Percentiles rank a stretch among this genome's conserved stretches.
Evolutionary conservation across 2,797 vertebrate genomes (phyloP).

Genomic region (Leptodactylus fallax): DNA sequence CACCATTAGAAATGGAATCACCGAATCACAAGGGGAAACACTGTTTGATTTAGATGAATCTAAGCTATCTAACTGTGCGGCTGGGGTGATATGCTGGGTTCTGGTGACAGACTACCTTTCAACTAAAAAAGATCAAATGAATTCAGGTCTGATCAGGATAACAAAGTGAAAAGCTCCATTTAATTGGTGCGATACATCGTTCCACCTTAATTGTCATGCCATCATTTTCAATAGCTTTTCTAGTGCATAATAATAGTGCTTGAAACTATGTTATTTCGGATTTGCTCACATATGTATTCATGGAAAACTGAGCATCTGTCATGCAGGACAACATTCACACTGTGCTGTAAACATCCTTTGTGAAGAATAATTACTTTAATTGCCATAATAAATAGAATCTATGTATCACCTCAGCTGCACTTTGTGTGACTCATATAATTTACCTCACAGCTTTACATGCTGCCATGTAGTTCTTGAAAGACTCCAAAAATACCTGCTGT

Average conservation of each 20-base stretch:
- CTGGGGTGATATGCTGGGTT: too few species aligned
- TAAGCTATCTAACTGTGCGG: too few species aligned
- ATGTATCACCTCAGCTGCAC: slow-evolving; percentile 32
- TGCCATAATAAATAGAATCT: slow-evolving; percentile 42
- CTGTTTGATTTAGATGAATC: too few species aligned
- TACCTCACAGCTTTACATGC: slow-evolving; percentile 34
- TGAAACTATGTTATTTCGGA: neutral
- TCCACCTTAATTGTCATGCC: neutral
- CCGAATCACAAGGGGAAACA: too few species aligned
- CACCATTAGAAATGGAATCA: too few species aligned
- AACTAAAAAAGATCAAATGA: too few species aligned
- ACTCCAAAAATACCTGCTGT: slow-evolving; percentile 12
- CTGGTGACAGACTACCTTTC: too few species aligned
- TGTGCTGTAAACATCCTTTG: slow-evolving; percentile 31
- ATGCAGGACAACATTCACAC: slow-evolving; percentile 7
- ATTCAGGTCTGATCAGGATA: too few species aligned
- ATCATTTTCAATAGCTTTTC: slow-evolving; percentile 5
- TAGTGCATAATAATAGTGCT: neutral
- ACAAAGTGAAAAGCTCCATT: neutral
- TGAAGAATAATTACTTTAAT: slow-evolving; percentile 40
- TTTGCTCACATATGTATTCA: slow-evolving; percentile 25
- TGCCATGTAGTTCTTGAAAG: slow-evolving; percentile 12
- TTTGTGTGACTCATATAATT: slow-evolving; percentile 34
- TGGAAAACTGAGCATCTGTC: slow-evolving; percentile 20
- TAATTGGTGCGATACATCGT: neutral